These are phyloP conservation scores for Drosophila bipectinata DNA, from an alignment of 1,140 invertebrate genomes.

Conservation along the genomic window DNA sequence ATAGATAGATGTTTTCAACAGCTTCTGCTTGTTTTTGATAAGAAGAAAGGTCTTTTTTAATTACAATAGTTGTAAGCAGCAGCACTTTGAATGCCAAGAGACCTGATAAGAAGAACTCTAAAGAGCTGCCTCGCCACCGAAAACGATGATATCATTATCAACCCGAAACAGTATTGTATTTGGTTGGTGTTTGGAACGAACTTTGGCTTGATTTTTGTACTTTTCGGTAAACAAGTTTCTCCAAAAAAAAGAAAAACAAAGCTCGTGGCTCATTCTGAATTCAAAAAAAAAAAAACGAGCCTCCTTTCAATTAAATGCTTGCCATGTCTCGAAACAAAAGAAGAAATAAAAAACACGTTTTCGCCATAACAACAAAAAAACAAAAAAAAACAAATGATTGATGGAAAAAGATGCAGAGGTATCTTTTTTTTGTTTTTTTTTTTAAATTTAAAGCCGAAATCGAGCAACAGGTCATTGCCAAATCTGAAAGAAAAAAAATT, in stretches of 20 bases:
- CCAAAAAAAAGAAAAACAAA: constrained; percentile 17
- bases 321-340: constrained; percentile 13
- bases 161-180: not conserved
- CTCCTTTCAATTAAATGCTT: constrained; percentile 30
- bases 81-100: constrained; percentile 27
- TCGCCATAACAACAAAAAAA: constrained; percentile 1
- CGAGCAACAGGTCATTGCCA: constrained; percentile 56
- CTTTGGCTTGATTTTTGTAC: constrained; percentile 27
- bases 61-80: constrained; percentile 35
- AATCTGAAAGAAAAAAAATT: constrained; percentile 13
- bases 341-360: constrained; percentile 42
- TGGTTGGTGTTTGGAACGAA: constrained; percentile 32
- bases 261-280: constrained; percentile 22
- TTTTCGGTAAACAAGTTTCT: constrained; percentile 50
- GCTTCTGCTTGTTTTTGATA: constrained; percentile 39
- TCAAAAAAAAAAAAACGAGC: constrained; percentile 41
- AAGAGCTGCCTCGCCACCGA: constrained; percentile 3
- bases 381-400: constrained; percentile 23
- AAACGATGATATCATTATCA: constrained; percentile 50
- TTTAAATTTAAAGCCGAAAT: constrained; percentile 35
- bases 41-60: constrained; percentile 53
- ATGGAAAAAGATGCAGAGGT: constrained; percentile 23
- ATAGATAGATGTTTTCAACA: no score
- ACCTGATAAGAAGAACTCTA: constrained; percentile 27
- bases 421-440: no score